Base-by-base conservation (phyloP, 2,113 vertebrate species). In the Dicaeum eximium region DNA sequence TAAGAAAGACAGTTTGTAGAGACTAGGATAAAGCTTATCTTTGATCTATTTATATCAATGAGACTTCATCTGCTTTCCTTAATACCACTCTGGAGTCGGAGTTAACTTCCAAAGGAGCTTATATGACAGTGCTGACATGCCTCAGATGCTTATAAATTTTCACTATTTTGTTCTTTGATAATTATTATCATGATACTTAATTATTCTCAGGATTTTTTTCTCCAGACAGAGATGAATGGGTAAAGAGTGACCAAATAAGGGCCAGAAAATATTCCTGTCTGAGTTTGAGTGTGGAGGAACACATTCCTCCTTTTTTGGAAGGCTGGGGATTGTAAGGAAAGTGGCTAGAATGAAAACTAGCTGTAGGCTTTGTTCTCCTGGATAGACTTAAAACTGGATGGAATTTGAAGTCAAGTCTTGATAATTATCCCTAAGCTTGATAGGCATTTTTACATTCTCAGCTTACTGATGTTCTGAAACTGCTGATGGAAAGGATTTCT, bases 31-130 rank as follows among this genome's bases (percentile, higher is more conserved):
- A 87, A 73, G 22, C 61, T 65, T 95, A 21, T 79, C 65, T 95
- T 83, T 73, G 25, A 66, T 90, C 58, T 90, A 71, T 92, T 96
- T 93, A 89, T 93, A 92, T 42, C 57, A 38, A 11, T 50, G 60
- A 84, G 65, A 56, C 80, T 91, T 93, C 81, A 96, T 94, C 92
- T 86, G 60, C 92, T 97, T 92, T 92, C 53, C 82, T 84, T 96
- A 95, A 95, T 95, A 31, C 94, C 15, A 5, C 33, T 70, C 18
- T 45, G 58, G 19, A 54, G 62, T 90, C 69, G 86, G 80, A 66
- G 19, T 91, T 95, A 33, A 18, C 86, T 95, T 88, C 72, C 45
- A 86, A 96, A 96, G 94, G 31, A 94, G 91, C 88, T 97, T 93
- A 84, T 38, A 2, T 47, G 58, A 58, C 50, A 80, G 38, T 20